Conservation (phyloP, 1,140 invertebrate genomes). For the Drosophila baimaii region DNA sequence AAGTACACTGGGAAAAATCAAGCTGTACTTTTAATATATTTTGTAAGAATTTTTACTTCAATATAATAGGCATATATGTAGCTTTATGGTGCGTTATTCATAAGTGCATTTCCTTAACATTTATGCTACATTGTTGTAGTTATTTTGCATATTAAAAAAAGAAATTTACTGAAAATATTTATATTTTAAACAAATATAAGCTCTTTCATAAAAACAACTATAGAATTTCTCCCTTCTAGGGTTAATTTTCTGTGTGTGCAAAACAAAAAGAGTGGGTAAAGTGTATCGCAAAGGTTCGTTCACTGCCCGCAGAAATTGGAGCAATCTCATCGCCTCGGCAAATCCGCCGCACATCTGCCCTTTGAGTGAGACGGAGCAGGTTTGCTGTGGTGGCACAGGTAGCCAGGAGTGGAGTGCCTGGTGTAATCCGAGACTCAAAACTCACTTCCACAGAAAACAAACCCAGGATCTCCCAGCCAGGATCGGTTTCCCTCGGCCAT, state of each 20-base stretch:
- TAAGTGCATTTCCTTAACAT: too few species aligned
- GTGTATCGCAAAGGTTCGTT: conserved; percentile 26
- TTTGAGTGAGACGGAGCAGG: conserved; percentile 49
- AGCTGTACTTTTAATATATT: neutral
- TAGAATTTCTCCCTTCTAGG: too few species aligned
- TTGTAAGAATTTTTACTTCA: neutral
- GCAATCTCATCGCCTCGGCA: conserved; percentile 55
- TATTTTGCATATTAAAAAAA: neutral
- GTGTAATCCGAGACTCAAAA: conserved; percentile 60
- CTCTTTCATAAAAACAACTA: too few species aligned
- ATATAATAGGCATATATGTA: too few species aligned
- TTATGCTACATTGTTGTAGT: too few species aligned
- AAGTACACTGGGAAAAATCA: conserved; percentile 6
- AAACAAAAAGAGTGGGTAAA: conserved; percentile 5
- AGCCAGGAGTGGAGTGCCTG: conserved; percentile 21
- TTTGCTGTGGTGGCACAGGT: conserved; percentile 55
- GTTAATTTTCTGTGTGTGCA: neutral
- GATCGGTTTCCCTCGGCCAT: conserved; percentile 41
- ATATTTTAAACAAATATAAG: too few species aligned
- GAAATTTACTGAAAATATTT: too few species aligned
- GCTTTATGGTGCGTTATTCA: too few species aligned
- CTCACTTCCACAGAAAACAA: conserved; percentile 56
- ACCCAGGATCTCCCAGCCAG: conserved; percentile 28
- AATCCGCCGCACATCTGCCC: conserved; percentile 44
- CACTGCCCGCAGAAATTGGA: conserved; percentile 74